Evolutionary conservation across 2,113 vertebrate species (phyloP).

Genomic region (Oncorhynchus tshawytscha): DNA sequence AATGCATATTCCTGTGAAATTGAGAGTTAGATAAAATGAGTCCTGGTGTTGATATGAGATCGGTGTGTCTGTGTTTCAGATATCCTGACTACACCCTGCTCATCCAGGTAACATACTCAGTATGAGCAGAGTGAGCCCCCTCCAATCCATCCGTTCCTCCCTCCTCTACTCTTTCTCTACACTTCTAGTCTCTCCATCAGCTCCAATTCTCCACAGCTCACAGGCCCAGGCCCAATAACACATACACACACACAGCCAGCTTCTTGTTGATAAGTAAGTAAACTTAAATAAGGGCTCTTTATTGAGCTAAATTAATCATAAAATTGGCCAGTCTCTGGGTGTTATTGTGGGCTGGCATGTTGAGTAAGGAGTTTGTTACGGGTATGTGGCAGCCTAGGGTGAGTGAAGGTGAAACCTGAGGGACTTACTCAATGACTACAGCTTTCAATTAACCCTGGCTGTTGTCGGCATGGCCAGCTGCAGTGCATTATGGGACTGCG

Average conservation of each 20-base stretch:
- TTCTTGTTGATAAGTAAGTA: background rate
- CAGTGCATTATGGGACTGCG: slow-evolving; percentile 21
- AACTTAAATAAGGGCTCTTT: slow-evolving; percentile 41
- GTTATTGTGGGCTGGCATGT: slow-evolving; percentile 13
- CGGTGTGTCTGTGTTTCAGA: background rate
- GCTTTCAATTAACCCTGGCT: slow-evolving; percentile 31
- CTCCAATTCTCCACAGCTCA: background rate
- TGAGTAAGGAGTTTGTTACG: slow-evolving; percentile 19
- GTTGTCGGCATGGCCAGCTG: background rate
- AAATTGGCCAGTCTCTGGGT: slow-evolving; percentile 29
- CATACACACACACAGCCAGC: background rate
- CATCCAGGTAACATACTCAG: background rate
- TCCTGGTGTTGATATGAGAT: background rate
- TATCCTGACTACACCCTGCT: too few relatives aligned
- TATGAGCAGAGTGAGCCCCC: background rate
- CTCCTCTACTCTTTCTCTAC: too few relatives aligned
- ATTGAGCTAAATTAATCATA: slow-evolving; percentile 51
- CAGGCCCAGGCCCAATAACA: background rate
- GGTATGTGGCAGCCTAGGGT: slow-evolving; percentile 19
- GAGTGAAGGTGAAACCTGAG: slow-evolving; percentile 21
- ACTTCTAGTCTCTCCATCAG: background rate
- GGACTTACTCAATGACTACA: slow-evolving; percentile 22
- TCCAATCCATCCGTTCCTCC: too few relatives aligned
- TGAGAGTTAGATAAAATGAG: background rate
- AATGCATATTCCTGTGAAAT: background rate